These are phyloP conservation scores for Eupithecia tripunctaria DNA, from an alignment of 2,888 invertebrate genomes.

Conservation along the genomic window DNA sequence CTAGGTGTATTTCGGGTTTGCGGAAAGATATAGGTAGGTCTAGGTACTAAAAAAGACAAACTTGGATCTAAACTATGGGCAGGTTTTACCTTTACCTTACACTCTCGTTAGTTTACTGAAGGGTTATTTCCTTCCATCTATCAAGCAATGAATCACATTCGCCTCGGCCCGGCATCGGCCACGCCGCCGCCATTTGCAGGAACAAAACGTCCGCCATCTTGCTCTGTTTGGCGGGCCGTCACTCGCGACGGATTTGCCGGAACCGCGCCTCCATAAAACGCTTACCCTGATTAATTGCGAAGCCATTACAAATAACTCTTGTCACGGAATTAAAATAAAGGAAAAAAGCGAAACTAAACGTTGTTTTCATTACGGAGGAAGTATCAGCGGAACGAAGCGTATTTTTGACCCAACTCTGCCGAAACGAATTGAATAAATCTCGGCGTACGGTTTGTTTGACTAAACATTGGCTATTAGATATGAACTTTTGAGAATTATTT, in stretches of 20 bases:
- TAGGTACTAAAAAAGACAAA: too few species aligned
- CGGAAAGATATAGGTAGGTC: neutral
- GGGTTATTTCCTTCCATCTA: neutral
- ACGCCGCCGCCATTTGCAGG: conserved; percentile 65
- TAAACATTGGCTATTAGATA: conserved; percentile 30
- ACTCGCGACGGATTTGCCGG: conserved; percentile 67
- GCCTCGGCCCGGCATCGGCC: conserved; percentile 45
- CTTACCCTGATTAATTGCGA: conserved; percentile 75
- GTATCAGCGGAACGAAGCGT: conserved; percentile 54
- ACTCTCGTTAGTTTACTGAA: neutral
- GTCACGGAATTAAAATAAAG: conserved; percentile 38
- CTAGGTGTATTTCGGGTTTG: neutral
- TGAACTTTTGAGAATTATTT: conserved; percentile 27
- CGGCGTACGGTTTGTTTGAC: conserved; percentile 25
- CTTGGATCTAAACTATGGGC: neutral
- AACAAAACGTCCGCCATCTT: conserved; percentile 54
- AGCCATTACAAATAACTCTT: conserved; percentile 41
- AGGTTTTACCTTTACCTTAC: neutral
- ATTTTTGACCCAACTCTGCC: conserved; percentile 58
- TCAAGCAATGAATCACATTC: conserved; percentile 46
- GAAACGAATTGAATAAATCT: conserved; percentile 62
- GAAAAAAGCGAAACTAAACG: conserved; percentile 63
- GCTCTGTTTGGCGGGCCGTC: conserved; percentile 53
- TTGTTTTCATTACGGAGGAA: conserved; percentile 50
- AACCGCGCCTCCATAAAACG: conserved; percentile 73